Evolutionary conservation across 2,797 vertebrate genomes (phyloP).

Genomic region (Echeneis naucrates): DNA sequence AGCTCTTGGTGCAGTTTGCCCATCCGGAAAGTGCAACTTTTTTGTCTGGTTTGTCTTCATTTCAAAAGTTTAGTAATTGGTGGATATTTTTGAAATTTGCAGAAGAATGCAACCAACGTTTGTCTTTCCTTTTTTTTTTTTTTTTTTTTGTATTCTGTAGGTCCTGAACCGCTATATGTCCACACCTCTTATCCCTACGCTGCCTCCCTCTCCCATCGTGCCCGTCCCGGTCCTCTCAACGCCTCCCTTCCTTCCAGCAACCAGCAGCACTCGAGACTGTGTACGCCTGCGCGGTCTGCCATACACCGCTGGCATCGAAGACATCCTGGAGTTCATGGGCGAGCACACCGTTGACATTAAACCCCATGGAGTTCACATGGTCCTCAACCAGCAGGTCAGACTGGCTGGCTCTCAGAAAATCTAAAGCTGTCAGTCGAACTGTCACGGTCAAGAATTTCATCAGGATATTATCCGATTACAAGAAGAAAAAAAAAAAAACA

Average conservation of each 20-base stretch:
- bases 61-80: not conserved
- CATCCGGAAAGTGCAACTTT: too few relatives aligned
- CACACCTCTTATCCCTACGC: conserved; percentile 91
- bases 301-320: conserved; percentile 94
- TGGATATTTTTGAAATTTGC: not conserved
- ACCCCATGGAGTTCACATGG: conserved; percentile 97
- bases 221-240: conserved; percentile 86
- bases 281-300: conserved; percentile 93
- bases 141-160: conserved; percentile 69
- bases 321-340: conserved; percentile 96
- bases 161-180: conserved; percentile 96
- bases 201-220: conserved; percentile 91
- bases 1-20: too few relatives aligned
- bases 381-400: conserved; percentile 96
- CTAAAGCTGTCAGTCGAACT: not conserved
- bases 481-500: not conserved
- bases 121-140: not conserved
- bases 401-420: not conserved
- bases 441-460: not conserved
- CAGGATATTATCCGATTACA: not conserved
- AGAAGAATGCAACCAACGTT: not conserved
- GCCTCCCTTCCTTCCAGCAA: conserved; percentile 88
- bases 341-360: conserved; percentile 94
- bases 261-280: conserved; percentile 89
- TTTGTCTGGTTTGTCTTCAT: too few relatives aligned